Base-by-base conservation (phyloP, 2,888 invertebrate genomes). In the Neoaliturus tenellus region DNA sequence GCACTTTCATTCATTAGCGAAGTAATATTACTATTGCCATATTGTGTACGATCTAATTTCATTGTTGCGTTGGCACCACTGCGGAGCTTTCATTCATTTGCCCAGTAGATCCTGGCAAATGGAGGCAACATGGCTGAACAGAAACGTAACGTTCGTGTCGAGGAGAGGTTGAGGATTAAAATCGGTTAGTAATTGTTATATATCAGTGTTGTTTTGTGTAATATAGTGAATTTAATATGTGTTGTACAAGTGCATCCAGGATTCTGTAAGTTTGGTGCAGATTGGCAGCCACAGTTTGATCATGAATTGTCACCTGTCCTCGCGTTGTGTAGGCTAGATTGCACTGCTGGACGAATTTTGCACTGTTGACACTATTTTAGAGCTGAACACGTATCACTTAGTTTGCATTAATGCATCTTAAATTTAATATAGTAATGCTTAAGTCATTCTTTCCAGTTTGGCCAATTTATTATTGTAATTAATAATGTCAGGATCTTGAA, bases 101-200 rank as follows among this genome's bases (percentile, higher is more conserved):
- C 35, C 17, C 44, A 44, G 73, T 44, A 75, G 73, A 75, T 44
- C 28, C 41, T 80, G 62, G 83, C 85, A 73, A 84, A 95, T 95
- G 95, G 95, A 95, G 95, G 94, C 95, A 96, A 96, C 94, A 96
- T 96, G 96, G 96, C 96, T 94, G 96, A 96, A 94, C 95, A 95
- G 93, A 95, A 94, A 94, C 95, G 95, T 94, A 94, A 95, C 94
- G 96, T 97, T 92, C 94, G 97, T 93, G 95, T 96, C 91, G 96
- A 96, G 92, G 97, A 97, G 94, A 95, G 96, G 92, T 94, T 97
- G 92, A 96, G 96, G 94, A 96, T 97, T 91, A 97, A 97, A 95
- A 97, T 97, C 91, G 97, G 97, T 97, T 93, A 92, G 96, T 94
- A 33, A 58, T 23, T 28, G 28, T 39, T 67, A n/a, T 4, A 10